Evolutionary conservation across 2,888 invertebrate species (phyloP).

Genomic region (Sphaeridia pumilis): DNA sequence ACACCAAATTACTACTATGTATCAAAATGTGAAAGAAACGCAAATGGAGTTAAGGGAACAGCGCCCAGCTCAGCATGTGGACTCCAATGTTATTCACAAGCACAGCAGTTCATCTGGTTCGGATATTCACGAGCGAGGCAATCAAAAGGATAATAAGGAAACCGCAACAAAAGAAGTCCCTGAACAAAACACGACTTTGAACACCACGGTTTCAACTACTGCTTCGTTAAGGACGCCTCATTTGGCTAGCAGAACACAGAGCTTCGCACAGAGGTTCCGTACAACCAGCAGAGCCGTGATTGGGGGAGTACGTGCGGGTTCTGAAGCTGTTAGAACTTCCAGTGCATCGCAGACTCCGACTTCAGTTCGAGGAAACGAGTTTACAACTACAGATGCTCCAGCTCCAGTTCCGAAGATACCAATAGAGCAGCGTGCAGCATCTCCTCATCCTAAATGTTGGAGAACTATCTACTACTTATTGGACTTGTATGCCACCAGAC

Average conservation of each 20-base stretch:
- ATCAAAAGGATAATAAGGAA: slow-evolving; percentile 1
- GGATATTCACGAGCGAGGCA: slow-evolving; percentile 21
- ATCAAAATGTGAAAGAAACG: slow-evolving; percentile 91
- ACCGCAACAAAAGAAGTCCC: slow-evolving; percentile 2
- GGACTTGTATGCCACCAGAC: slow-evolving; percentile 86
- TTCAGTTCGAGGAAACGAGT: slow-evolving; percentile 29
- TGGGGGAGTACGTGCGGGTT: slow-evolving; percentile 38
- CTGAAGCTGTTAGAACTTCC: slow-evolving; percentile 22
- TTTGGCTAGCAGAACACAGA: slow-evolving; percentile 54
- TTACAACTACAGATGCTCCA: slow-evolving; percentile 21
- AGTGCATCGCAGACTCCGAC: slow-evolving; percentile 35
- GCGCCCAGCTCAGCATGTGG: slow-evolving; percentile 25
- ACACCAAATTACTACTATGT: slow-evolving; percentile 95
- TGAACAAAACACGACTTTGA: slow-evolving; percentile 11
- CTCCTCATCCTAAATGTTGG: slow-evolving; percentile 66
- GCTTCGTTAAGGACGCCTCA: slow-evolving; percentile 15
- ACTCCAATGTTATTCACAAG: slow-evolving; percentile 34
- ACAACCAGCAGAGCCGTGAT: slow-evolving; percentile 75
- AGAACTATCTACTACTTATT: slow-evolving; percentile 83
- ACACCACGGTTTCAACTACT: slow-evolving; percentile 18
- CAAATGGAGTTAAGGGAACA: slow-evolving; percentile 77
- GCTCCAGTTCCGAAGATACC: slow-evolving; percentile 1
- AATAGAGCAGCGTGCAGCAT: slow-evolving; percentile 2
- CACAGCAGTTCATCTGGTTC: slow-evolving; percentile 34
- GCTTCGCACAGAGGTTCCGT: slow-evolving; percentile 74